phyloP scores from a whole-genome alignment of 2,888 invertebrate species.

The Macrophya annulata region DNA sequence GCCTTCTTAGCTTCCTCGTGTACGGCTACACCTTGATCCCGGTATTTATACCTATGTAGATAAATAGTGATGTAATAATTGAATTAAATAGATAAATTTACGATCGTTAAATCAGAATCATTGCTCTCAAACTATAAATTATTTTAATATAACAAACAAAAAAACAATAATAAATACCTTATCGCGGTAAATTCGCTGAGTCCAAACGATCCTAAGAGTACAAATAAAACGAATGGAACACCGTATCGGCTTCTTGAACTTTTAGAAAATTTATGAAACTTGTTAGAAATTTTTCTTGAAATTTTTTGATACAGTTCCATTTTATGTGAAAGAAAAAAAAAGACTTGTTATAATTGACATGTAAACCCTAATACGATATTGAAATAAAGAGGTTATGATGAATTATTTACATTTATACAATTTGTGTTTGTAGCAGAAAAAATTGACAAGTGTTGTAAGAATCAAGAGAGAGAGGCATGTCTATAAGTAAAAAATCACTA shows the following conservation, averaged over 20 bases:
- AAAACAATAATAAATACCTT: slow-evolving; percentile 80
- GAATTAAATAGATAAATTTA: not conserved
- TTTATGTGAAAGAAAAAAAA: not conserved
- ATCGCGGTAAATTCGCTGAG: slow-evolving; percentile 88
- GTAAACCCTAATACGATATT: not conserved
- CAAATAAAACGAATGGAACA: slow-evolving; percentile 87
- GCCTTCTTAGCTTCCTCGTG: slow-evolving; percentile 85
- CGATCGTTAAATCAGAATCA: not conserved
- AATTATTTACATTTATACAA: slow-evolving; percentile 11
- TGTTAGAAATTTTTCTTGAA: not conserved
- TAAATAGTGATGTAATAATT: not conserved
- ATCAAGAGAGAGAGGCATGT: not conserved
- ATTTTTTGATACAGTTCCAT: slow-evolving; percentile 41
- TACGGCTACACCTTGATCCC: slow-evolving; percentile 82
- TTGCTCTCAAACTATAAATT: not conserved
- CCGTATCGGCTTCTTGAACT: slow-evolving; percentile 81
- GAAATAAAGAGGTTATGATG: slow-evolving; percentile 1
- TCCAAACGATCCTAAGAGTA: slow-evolving; percentile 90
- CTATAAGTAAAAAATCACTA: slow-evolving; percentile 10
- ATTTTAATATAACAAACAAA: not conserved
- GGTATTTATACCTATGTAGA: slow-evolving; percentile 80
- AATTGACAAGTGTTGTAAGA: not conserved
- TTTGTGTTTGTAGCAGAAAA: not conserved
- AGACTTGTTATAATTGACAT: not conserved
- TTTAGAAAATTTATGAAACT: not conserved